Evolutionary conservation across 2,888 invertebrate genomes (phyloP).

Genomic region (Platerodrilus igneus): DNA sequence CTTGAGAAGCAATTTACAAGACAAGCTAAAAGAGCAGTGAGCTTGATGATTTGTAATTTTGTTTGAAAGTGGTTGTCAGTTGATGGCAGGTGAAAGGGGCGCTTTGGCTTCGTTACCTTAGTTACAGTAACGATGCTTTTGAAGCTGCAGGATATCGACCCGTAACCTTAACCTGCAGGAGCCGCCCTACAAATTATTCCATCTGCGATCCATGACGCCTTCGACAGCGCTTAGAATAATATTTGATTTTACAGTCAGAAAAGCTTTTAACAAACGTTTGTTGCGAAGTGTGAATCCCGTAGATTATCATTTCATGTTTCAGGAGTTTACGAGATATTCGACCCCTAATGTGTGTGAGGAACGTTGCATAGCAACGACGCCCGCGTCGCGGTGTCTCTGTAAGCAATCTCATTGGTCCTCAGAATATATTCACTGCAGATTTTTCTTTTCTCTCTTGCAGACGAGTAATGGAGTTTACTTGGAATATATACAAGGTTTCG

Average conservation of each 20-base stretch:
- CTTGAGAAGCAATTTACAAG: constrained; percentile 23
- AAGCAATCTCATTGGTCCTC: constrained; percentile 41
- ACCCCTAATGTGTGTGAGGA: constrained; percentile 40
- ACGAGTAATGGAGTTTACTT: constrained; percentile 40
- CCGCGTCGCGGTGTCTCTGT: constrained; percentile 36
- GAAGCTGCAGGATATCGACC: constrained; percentile 35
- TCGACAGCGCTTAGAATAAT: not conserved
- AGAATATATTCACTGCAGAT: constrained; percentile 33
- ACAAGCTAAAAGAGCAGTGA: constrained; percentile 25
- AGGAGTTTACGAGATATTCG: constrained; percentile 26
- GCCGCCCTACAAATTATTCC: constrained; percentile 26
- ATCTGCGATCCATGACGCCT: constrained; percentile 14
- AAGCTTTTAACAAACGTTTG: too few species aligned
- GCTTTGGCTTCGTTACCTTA: constrained; percentile 29
- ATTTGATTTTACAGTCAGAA: too few species aligned
- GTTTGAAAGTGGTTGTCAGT: constrained; percentile 24
- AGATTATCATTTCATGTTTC: not conserved
- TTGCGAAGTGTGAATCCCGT: too few species aligned
- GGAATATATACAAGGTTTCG: constrained; percentile 44
- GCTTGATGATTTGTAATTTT: constrained; percentile 25
- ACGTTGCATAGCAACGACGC: constrained; percentile 36
- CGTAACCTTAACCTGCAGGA: constrained; percentile 25
- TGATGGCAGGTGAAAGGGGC: constrained; percentile 28
- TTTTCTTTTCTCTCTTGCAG: constrained; percentile 32
- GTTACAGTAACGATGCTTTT: constrained; percentile 35